A percentile compares a stretch with the other conserved stretches of the same genome.
These are phyloP conservation scores for Patella depressa DNA, from an alignment of 2,888 invertebrate species.

Conservation along the genomic window DNA sequence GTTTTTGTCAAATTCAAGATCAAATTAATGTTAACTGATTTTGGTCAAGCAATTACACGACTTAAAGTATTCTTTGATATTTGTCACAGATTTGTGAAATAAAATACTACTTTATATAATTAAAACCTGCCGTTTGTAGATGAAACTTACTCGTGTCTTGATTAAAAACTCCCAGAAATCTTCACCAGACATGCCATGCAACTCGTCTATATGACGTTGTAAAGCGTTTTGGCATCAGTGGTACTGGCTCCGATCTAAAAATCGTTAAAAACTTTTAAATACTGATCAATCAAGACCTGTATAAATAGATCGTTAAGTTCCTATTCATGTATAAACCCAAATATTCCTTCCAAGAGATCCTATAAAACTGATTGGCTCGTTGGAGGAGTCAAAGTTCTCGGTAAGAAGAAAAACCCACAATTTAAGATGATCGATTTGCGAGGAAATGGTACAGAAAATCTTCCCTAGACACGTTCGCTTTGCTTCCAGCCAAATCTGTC, in stretches of 20 bases:
- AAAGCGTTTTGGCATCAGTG: too few species aligned
- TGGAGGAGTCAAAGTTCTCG: neutral
- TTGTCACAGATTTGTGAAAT: too few species aligned
- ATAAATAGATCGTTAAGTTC: constrained; percentile 8
- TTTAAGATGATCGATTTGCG: neutral
- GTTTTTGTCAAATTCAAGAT: too few species aligned
- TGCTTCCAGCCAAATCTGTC: constrained; percentile 7
- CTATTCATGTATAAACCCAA: neutral
- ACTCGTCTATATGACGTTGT: too few species aligned
- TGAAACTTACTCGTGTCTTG: too few species aligned
- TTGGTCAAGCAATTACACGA: too few species aligned
- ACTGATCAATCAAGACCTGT: neutral
- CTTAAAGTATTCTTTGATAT: too few species aligned
- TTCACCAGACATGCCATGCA: too few species aligned
- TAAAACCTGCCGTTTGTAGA: too few species aligned
- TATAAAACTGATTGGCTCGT: constrained; percentile 4
- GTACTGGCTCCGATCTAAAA: neutral
- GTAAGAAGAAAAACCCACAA: constrained; percentile 2
- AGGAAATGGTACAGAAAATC: constrained; percentile 8
- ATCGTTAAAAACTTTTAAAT: constrained; percentile 8
- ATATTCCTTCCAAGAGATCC: constrained; percentile 1
- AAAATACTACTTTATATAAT: too few species aligned
- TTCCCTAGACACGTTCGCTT: neutral
- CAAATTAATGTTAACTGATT: too few species aligned
- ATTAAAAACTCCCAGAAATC: too few species aligned